Conservation (phyloP, 2,113 vertebrate species). For the Atherinomorus stipes region DNA sequence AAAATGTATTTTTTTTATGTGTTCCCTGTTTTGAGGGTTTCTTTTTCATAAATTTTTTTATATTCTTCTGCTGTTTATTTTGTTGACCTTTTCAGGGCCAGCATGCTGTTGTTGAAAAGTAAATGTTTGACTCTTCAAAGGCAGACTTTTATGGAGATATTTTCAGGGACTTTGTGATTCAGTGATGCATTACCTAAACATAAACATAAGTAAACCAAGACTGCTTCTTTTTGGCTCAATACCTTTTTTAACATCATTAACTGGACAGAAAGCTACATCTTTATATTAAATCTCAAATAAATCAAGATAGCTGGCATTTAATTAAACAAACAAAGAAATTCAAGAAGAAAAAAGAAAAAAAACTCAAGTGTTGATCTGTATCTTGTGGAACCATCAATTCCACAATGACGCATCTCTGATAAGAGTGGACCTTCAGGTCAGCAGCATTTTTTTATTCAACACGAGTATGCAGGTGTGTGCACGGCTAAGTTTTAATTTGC, state of each 20-base stretch:
- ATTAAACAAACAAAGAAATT: slow-evolving; percentile 75
- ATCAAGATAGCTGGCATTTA: slow-evolving; percentile 57
- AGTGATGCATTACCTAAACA: neutral
- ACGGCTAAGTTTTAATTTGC: slow-evolving; percentile 29
- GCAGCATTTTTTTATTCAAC: slow-evolving; percentile 66
- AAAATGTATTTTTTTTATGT: no score
- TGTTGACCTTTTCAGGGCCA: neutral
- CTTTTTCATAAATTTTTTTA: neutral
- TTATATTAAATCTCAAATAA: slow-evolving; percentile 43
- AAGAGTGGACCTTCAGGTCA: slow-evolving; percentile 74
- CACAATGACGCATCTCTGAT: slow-evolving; percentile 63
- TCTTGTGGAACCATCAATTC: slow-evolving; percentile 60
- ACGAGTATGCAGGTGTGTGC: slow-evolving; percentile 26
- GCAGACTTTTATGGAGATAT: neutral
- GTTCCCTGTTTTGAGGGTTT: no score
- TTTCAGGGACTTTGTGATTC: neutral
- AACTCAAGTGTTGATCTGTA: slow-evolving; percentile 46
- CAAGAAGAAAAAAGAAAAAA: slow-evolving; percentile 40
- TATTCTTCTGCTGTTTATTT: neutral
- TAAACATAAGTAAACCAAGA: no score
- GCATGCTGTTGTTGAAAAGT: neutral
- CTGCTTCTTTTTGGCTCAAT: neutral
- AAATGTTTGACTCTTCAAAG: neutral
- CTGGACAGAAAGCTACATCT: slow-evolving; percentile 20
- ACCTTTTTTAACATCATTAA: neutral